Base-by-base conservation (phyloP, 2,888 invertebrate species). In the Aromia moschata region DNA sequence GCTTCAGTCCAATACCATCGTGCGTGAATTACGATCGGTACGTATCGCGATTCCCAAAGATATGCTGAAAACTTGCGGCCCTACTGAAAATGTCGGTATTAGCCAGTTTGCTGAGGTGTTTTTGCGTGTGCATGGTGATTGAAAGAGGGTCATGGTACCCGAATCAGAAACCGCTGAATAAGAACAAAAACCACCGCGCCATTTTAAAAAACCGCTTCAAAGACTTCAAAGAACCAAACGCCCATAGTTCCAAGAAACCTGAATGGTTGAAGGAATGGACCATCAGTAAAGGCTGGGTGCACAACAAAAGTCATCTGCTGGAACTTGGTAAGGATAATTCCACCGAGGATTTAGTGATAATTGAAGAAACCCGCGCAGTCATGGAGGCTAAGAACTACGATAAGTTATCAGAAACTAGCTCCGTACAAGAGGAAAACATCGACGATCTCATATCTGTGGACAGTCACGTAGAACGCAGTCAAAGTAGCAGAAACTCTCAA, bases 201-300 rank as follows among this genome's bases (percentile, higher is more conserved):
- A 59, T 65, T 15, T 11, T 65, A 10, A 69, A 61, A 17, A 62
- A 62, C 18, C 67, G 64, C 17, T 67, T 70, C 16, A 66, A 51
- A 11, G 64, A 59, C 9, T n/a, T 20, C 9, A 62, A 65, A 25
- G 25, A 14, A 1, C 12, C 20, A 18, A 49, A 49, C 9, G 41
- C 33, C 52, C 55, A 65, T 12, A 43, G 62, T 36, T 17, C 58
- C 2, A 49, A 52, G 5, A 77, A 75, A 67, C 79, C 79, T 0
- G 79, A 78, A 58, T 81, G 81, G 81, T 60, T 79, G 38, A 80
- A 80, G 56, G 80, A 81, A 63, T 81, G 81, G 81, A 81, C 81
- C 0, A 80, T 81, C n/a, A 80, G 80, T 55, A 81, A 81, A 60
- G 81, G 80, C 1, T 81, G 81, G 81, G 77, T 80, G 58, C 80